phyloP scores from a whole-genome alignment of 2,888 invertebrate genomes.

The Psylliodes chrysocephalus region DNA sequence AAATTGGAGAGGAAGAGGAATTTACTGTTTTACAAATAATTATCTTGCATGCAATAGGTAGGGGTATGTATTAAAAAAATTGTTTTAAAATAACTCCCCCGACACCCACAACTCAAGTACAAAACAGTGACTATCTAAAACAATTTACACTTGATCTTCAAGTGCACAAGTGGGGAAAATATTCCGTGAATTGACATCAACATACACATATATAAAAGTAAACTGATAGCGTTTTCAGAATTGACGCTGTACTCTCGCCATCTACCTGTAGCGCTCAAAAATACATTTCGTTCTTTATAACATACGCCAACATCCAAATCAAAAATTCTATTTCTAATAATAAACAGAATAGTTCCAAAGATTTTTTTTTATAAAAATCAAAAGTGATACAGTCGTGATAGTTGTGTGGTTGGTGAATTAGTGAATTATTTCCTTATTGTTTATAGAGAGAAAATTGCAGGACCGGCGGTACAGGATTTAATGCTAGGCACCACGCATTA shows the following conservation, averaged over 20 bases:
- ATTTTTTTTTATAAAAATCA: no score
- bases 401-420: neutral
- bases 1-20: no score
- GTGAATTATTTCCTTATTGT: neutral
- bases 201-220: neutral
- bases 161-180: neutral
- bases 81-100: no score
- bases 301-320: neutral
- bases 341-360: neutral
- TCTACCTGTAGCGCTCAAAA: slow-evolving; percentile 1
- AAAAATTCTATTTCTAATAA: slow-evolving; percentile 5
- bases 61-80: no score
- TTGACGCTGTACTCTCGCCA: neutral
- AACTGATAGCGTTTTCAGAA: neutral
- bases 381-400: neutral
- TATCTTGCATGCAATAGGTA: no score
- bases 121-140: neutral
- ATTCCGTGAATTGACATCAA: neutral
- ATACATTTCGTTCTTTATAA: no score
- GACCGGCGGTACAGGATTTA: no score
- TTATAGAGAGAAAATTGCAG: no score
- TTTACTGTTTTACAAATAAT: no score
- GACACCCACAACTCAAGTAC: no score
- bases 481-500: slow-evolving; percentile 29
- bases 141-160: slow-evolving; percentile 1